Percentiles rank a stretch among this genome's conserved stretches.
Conservation (phyloP, 2,797 vertebrate genomes). For the Chrysocyon brachyurus region DNA sequence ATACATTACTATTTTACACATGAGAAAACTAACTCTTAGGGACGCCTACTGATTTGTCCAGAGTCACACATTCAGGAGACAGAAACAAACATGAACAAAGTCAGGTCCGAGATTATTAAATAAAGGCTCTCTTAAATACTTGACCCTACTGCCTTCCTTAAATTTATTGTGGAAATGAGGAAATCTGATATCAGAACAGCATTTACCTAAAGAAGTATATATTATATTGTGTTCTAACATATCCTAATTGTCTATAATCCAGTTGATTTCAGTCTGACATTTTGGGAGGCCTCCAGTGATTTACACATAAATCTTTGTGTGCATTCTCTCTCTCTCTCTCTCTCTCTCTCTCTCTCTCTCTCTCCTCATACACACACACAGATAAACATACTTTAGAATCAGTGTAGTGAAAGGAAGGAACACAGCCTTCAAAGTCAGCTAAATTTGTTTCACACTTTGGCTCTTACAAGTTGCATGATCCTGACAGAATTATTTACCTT, state of each 20-base stretch:
- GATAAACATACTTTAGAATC: neutral
- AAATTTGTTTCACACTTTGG: neutral
- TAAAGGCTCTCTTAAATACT: neutral
- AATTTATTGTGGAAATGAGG: neutral
- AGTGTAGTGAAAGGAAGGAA: neutral
- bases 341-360: neutral
- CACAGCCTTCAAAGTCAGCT: slow-evolving; percentile 4
- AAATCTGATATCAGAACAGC: neutral
- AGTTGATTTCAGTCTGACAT: neutral
- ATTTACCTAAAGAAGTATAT: neutral
- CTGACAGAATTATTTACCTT: neutral
- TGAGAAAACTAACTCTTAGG: neutral
- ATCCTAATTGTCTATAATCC: neutral
- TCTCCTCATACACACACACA: neutral
- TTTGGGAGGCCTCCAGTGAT: neutral
- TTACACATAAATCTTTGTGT: neutral
- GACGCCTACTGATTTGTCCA: neutral
- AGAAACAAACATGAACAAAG: neutral
- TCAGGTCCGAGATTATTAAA: neutral
- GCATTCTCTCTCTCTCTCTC: neutral
- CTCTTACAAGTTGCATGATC: neutral
- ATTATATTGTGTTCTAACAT: neutral
- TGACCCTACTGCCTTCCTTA: neutral
- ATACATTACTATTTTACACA: neutral
- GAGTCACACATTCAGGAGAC: neutral